phyloP scores from a whole-genome alignment of 2,888 invertebrate genomes.

The Parnassius apollo region DNA sequence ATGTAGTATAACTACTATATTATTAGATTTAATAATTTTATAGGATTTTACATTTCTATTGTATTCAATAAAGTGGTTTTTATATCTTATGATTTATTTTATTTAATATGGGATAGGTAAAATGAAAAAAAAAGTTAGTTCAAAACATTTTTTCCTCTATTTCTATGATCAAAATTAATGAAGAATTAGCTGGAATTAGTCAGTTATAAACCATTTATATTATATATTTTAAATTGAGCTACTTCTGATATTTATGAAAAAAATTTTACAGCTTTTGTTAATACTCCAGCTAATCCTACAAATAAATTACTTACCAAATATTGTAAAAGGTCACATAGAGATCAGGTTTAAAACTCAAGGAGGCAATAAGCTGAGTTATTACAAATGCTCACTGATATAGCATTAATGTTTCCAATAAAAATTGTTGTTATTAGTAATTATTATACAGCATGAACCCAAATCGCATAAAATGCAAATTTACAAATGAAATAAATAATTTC shows the following conservation, averaged over 20 bases:
- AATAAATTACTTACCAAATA: slow-evolving; percentile 51
- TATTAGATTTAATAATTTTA: slow-evolving; percentile 35
- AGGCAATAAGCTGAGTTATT: slow-evolving; percentile 58
- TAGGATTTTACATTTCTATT: slow-evolving; percentile 38
- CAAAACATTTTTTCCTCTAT: slow-evolving; percentile 71
- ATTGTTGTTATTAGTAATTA: slow-evolving; percentile 37
- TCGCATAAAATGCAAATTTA: slow-evolving; percentile 71
- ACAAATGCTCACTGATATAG: slow-evolving; percentile 39
- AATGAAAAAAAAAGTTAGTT: slow-evolving; percentile 48
- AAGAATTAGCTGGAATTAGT: slow-evolving; percentile 51
- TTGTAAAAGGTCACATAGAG: slow-evolving; percentile 73
- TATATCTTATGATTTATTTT: slow-evolving; percentile 45
- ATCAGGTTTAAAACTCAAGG: slow-evolving; percentile 63
- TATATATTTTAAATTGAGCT: background rate
- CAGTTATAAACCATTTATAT: slow-evolving; percentile 26
- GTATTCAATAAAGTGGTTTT: slow-evolving; percentile 30
- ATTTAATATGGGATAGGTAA: slow-evolving; percentile 37
- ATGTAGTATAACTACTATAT: slow-evolving; percentile 60
- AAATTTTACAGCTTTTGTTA: slow-evolving; percentile 37
- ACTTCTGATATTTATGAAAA: slow-evolving; percentile 32
- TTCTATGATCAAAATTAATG: slow-evolving; percentile 67
- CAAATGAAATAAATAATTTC: slow-evolving; percentile 72
- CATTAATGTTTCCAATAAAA: slow-evolving; percentile 37
- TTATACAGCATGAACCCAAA: slow-evolving; percentile 59
- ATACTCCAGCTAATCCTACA: slow-evolving; percentile 59